These are phyloP conservation scores for Agrotis ipsilon DNA, from an alignment of 2,888 invertebrate genomes.

Conservation along the genomic window DNA sequence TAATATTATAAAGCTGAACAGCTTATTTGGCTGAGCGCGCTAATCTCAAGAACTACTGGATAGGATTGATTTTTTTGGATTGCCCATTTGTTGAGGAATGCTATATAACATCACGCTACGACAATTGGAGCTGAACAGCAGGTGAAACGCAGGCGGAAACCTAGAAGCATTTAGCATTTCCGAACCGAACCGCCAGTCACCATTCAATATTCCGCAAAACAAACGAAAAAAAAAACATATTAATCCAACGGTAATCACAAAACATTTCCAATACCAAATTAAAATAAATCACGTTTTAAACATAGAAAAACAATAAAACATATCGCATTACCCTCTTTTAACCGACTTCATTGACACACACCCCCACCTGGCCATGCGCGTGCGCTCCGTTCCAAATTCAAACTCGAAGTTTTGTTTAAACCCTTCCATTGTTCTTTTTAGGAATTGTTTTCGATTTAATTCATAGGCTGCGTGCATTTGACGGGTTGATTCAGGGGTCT, in stretches of 20 bases:
- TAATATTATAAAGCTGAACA: no score
- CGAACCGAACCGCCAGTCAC: neutral
- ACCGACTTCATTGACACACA: constrained; percentile 61
- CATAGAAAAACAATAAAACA: constrained; percentile 61
- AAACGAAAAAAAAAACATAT: constrained; percentile 5
- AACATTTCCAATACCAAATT: constrained; percentile 24
- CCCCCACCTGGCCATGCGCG: constrained; percentile 70
- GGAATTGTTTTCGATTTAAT: constrained; percentile 72
- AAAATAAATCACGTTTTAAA: constrained; percentile 53
- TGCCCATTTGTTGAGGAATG: no score
- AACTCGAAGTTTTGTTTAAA: constrained; percentile 68
- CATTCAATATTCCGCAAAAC: neutral
- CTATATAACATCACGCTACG: no score
- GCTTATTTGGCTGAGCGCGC: no score
- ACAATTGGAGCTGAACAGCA: no score
- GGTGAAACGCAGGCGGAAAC: no score
- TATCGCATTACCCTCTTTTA: constrained; percentile 62
- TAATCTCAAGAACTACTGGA: no score
- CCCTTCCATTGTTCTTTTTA: constrained; percentile 71
- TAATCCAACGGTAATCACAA: constrained; percentile 20
- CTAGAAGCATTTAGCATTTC: no score
- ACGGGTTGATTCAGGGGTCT: constrained; percentile 69
- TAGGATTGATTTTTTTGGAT: no score
- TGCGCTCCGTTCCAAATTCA: constrained; percentile 68
- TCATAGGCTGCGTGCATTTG: constrained; percentile 69